phyloP scores from a whole-genome alignment of 2,888 invertebrate genomes.

The Drosophila incognita region DNA sequence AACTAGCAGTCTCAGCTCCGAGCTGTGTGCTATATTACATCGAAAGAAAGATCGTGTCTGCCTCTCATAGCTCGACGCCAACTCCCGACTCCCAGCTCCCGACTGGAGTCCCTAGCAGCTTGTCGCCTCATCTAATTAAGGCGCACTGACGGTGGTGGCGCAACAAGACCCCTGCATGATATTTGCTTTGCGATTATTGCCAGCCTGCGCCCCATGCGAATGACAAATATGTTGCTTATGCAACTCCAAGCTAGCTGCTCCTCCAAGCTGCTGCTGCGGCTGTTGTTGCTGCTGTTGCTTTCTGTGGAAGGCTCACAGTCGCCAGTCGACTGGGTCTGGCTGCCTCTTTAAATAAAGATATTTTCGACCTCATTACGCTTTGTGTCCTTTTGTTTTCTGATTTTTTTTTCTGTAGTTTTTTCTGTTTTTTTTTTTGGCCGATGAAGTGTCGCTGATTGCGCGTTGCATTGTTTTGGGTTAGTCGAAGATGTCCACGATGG shows the following conservation, averaged over 20 bases:
- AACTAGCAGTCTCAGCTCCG: slow-evolving; percentile 18
- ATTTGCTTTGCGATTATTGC: slow-evolving; percentile 73
- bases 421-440: slow-evolving; percentile 58
- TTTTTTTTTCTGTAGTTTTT: slow-evolving; percentile 65
- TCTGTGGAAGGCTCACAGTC: slow-evolving; percentile 62
- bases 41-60: slow-evolving; percentile 69
- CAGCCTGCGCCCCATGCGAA: slow-evolving; percentile 69
- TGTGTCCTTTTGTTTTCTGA: slow-evolving; percentile 72
- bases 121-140: slow-evolving; percentile 81
- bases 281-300: slow-evolving; percentile 22
- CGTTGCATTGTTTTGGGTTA: slow-evolving; percentile 81
- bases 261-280: slow-evolving; percentile 23
- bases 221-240: slow-evolving; percentile 73
- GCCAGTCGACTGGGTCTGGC: slow-evolving; percentile 25
- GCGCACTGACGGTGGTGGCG: slow-evolving; percentile 63
- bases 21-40: slow-evolving; percentile 51
- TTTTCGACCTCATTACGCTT: slow-evolving; percentile 81
- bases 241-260: slow-evolving; percentile 19
- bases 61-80: slow-evolving; percentile 40
- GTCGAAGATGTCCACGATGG: slow-evolving; percentile 61
- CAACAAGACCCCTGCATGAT: slow-evolving; percentile 75
- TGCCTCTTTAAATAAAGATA: slow-evolving; percentile 76
- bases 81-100: slow-evolving; percentile 16
- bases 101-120: slow-evolving; percentile 48
- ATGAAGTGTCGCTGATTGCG: slow-evolving; percentile 83